Evolutionary conservation across 2,888 invertebrate species (phyloP), one percentile per base, ranked within the genome.

Genomic region (Cheilosia soror): DNA sequence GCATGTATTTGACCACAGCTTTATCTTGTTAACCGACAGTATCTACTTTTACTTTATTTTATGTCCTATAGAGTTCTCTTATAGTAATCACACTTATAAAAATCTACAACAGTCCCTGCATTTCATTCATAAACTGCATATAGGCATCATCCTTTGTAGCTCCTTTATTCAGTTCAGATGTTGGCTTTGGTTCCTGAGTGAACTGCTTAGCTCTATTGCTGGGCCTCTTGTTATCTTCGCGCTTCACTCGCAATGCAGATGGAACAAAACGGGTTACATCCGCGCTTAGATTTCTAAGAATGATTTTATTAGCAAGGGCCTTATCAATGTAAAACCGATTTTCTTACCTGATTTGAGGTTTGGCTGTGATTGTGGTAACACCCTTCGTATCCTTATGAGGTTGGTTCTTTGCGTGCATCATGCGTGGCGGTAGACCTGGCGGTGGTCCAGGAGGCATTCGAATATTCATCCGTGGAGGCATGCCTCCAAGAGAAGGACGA

Each of bases 81-180:
- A 51, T 15, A 42, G 44, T 63, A 51, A 6, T 51, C 25, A 7
- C 11, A n/a, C 15, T 4, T n/a, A 29, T 4, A 6, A 25, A 40
- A 44, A 11, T 31, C 57, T 95, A 98, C 91, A 99, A 93, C 33
- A 99, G 93, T 63, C 97, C 98, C 90, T 98, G 96, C 98, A 99
- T 98, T 93, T 99, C 99, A 91, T 96, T 96, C 98, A 99, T 99
- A 91, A 99, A 99, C 92, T 98, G 97, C 94, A 98, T 96, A 90
- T 99, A 99, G 11, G 99, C 99, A 91, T 99, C 99, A 91, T 99
- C 99, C 91, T 99, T 99, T 77, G 97, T 98, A 25, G 93, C 93
- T 84, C 93, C 93, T 62, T 91, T 90, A 62, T 90, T 90, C 1
- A 90, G 77, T 63, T 92, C 92, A 2, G 89, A 87, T 5, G 87